Evolutionary conservation across 2,113 vertebrate species (phyloP).

Genomic region (Pogona vitticeps): DNA sequence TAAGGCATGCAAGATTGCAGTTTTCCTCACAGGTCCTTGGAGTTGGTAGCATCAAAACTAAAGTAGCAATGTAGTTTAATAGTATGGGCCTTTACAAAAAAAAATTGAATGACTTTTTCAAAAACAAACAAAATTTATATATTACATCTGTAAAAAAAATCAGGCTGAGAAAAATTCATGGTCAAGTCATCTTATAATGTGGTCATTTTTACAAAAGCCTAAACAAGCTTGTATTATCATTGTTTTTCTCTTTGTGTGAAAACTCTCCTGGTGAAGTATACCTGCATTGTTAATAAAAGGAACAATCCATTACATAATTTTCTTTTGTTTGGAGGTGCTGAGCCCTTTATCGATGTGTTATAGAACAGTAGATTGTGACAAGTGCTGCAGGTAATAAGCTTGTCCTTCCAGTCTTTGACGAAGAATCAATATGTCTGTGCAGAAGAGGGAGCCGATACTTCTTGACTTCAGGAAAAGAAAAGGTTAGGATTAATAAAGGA

Average conservation of each 20-base stretch:
- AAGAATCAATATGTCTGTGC: not conserved
- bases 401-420: conserved; percentile 7
- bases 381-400: conserved; percentile 31
- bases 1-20: too few species aligned
- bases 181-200: not conserved
- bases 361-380: conserved; percentile 20
- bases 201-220: not conserved
- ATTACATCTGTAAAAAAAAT: too few species aligned
- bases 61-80: not conserved
- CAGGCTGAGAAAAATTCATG: not conserved
- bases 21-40: not conserved
- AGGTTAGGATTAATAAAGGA: not conserved
- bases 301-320: conserved; percentile 20
- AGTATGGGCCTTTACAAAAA: too few species aligned
- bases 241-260: not conserved
- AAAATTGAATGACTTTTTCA: not conserved
- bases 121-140: not conserved
- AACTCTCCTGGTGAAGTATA: not conserved
- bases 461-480: not conserved
- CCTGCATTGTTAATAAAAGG: conserved; percentile 6
- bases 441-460: not conserved
- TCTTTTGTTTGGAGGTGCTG: conserved; percentile 14
- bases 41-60: not conserved
- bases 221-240: not conserved
- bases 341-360: conserved; percentile 33